Evolutionary conservation across 2,113 vertebrate species (phyloP).

Genomic region (Chlorodrepanis virens): DNA sequence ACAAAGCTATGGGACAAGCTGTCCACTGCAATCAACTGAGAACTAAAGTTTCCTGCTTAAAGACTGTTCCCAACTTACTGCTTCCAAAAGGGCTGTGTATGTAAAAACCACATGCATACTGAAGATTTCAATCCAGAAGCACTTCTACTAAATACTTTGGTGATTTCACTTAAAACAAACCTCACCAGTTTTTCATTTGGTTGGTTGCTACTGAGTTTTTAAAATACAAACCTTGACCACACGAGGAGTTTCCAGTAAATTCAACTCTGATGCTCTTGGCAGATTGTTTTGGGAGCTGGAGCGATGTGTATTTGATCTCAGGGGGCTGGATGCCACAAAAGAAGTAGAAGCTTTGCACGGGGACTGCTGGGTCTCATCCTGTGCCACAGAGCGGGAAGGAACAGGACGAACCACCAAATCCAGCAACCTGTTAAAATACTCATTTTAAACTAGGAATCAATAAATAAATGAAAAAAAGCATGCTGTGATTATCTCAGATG

Average conservation of each 20-base stretch:
- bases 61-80: background rate
- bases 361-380: slow-evolving; percentile 55
- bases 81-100: background rate
- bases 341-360: slow-evolving; percentile 61
- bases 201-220: background rate
- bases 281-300: slow-evolving; percentile 54
- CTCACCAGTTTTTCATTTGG: background rate
- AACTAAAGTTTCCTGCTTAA: background rate
- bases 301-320: background rate
- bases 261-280: slow-evolving; percentile 78
- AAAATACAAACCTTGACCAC: slow-evolving; percentile 79
- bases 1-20: background rate
- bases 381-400: slow-evolving; percentile 43
- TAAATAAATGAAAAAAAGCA: background rate
- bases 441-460: background rate
- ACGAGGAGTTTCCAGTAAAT: slow-evolving; percentile 86
- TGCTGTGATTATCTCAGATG: background rate
- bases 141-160: background rate
- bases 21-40: background rate
- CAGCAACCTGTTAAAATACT: slow-evolving; percentile 73
- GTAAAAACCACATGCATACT: background rate
- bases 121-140: background rate
- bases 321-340: slow-evolving; percentile 43
- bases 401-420: slow-evolving; percentile 83
- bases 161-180: background rate